Conservation (phyloP, 2,797 vertebrate species). For the Sphaeramia orbicularis region DNA sequence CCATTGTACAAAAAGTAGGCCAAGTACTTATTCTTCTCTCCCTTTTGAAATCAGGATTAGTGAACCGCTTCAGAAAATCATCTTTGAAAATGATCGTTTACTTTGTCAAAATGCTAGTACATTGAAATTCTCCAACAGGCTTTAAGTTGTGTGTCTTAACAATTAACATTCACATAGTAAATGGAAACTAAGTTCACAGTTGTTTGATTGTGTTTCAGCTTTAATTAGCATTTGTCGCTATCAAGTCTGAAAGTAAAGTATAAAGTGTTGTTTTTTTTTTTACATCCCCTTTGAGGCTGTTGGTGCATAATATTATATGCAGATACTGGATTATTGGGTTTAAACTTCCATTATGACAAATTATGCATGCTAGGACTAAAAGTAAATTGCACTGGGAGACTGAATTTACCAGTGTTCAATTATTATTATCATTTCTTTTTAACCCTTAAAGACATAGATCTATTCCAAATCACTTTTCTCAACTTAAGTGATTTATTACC, state of each 20-base stretch:
- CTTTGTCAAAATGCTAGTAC: conserved; percentile 6
- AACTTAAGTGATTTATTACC: too few species aligned
- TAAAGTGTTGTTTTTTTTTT: background rate
- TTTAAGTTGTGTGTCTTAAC: conserved; percentile 4
- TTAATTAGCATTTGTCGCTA: conserved; percentile 14
- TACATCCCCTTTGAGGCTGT: background rate
- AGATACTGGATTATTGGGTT: conserved; percentile 23
- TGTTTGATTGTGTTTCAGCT: conserved; percentile 31
- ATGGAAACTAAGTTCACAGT: conserved; percentile 3
- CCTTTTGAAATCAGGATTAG: conserved; percentile 22
- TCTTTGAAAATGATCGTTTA: conserved; percentile 17
- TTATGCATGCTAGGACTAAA: conserved; percentile 34
- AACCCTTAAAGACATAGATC: too few species aligned
- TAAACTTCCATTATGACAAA: conserved; percentile 30
- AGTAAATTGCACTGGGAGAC: conserved; percentile 6
- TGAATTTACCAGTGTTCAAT: conserved; percentile 21
- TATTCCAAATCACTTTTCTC: too few species aligned
- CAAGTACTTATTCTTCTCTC: background rate
- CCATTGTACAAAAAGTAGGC: conserved; percentile 94
- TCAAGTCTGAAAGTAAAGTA: conserved; percentile 17
- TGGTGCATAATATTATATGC: conserved; percentile 12
- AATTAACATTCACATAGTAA: conserved; percentile 16
- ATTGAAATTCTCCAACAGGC: conserved; percentile 12
- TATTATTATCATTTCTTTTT: conserved; percentile 5
- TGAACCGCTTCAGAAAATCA: background rate